Evolutionary conservation across 1,140 invertebrate species (phyloP), one percentile per base, ranked within the genome.

Genomic region (Riptortus pedestris): DNA sequence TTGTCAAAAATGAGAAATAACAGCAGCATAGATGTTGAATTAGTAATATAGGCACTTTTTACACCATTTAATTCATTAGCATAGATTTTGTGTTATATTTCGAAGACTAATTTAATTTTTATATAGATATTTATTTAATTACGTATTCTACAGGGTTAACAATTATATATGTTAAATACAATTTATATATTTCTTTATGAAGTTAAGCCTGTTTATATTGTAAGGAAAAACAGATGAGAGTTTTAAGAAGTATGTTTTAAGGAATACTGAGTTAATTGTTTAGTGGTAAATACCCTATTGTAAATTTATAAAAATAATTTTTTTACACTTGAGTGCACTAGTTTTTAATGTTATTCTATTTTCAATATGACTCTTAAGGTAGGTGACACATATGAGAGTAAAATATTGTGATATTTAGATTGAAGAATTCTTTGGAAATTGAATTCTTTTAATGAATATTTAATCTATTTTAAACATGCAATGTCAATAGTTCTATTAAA

Each of bases 361-460:
- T 26, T 55, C 7, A 55, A 55, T 18, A 26, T 55, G 51, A 55
- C 22, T 55, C 31, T 55, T 55, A 55, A 55, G 7, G 51, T 55
- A 55, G 51, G 20, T 24, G 4, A 55, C 51, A 55, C 51, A 55
- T 38, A 38, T 24, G 51, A 14, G 24, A 55, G 26, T 24, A 26
- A 55, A 26, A 55, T 55, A 55, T 55, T 55, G 51, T 55, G 51
- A 55, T 55, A 55, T 55, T 55, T 55, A 55, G 51, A 55, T 55
- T 55, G 51, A 24, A 24, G 24, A 55, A 55, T 55, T 55, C 51
- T 55, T 14, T 22, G 16, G 26, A 55, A 55, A 24, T 26, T 24
- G 22, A 27, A 24, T 20, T 55, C 12, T 55, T 24, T 16, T 24
- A 55, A 55, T 22, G 12, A 55, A 55, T 12, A 51, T 51, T 20